Conservation (phyloP, 35 echinoderm and acorn worm genomes). For the Anneissia japonica region DNA sequence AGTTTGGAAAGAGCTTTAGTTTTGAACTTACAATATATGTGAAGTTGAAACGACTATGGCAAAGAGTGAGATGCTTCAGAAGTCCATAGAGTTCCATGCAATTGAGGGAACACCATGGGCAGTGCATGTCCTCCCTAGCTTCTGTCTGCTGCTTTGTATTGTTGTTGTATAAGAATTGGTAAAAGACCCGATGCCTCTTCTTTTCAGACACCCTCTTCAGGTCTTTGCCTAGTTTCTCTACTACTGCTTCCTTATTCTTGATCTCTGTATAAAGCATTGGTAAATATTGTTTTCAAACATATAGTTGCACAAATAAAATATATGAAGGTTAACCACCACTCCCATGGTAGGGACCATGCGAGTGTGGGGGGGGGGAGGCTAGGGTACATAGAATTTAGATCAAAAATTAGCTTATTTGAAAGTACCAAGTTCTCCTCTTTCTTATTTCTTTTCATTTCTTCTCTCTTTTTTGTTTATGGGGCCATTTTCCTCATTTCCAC, state of each 20-base stretch:
- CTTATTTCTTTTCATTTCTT: too few relatives aligned
- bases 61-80: slow-evolving; percentile 83
- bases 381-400: too few relatives aligned
- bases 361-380: too few relatives aligned
- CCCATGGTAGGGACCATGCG: too few relatives aligned
- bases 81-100: slow-evolving; percentile 82
- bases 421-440: too few relatives aligned
- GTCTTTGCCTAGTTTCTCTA: slow-evolving; percentile 39
- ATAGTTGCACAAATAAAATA: too few relatives aligned
- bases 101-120: slow-evolving; percentile 93
- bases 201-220: slow-evolving; percentile 16
- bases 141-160: slow-evolving; percentile 90
- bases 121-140: slow-evolving; percentile 71
- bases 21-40: slow-evolving; percentile 83
- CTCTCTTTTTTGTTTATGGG: too few relatives aligned
- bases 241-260: not conserved
- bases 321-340: too few relatives aligned
- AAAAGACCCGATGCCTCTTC: slow-evolving; percentile 53
- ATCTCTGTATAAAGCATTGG: not conserved
- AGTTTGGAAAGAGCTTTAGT: too few relatives aligned
- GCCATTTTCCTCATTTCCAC: too few relatives aligned
- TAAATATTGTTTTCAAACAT: too few relatives aligned
- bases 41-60: slow-evolving; percentile 90
- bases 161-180: slow-evolving; percentile 96
- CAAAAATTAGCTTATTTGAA: too few relatives aligned